A percentile compares a stretch with the other conserved stretches of the same genome.
Evolutionary conservation across 1,140 invertebrate genomes (phyloP).

Genomic region (Diabrotica undecimpunctata): DNA sequence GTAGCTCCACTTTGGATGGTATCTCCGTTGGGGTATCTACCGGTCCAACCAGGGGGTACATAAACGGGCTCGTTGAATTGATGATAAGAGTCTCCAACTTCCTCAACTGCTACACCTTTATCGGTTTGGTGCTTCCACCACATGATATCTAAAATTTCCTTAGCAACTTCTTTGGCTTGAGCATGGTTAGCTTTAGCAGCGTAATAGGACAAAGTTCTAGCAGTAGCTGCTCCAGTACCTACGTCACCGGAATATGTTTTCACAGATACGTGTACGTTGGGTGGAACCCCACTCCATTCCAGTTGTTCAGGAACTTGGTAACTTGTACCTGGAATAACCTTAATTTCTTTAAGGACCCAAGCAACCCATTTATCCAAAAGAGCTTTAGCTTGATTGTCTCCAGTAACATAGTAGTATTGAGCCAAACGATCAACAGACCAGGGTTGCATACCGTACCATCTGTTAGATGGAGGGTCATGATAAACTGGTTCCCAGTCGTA

Average conservation of each 20-base stretch:
- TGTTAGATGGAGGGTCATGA: conserved; percentile 17
- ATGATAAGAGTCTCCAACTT: conserved; percentile 11
- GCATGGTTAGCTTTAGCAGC: conserved; percentile 11
- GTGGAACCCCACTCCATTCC: neutral
- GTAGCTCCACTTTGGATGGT: conserved; percentile 9
- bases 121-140: neutral
- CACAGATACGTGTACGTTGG: neutral
- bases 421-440: conserved; percentile 26
- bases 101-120: neutral
- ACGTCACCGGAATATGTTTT: neutral
- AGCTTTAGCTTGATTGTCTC: neutral
- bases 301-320: neutral
- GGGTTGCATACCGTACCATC: conserved; percentile 23
- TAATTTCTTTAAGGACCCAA: conserved; percentile 19
- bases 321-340: conserved; percentile 17
- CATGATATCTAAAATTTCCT: conserved; percentile 8
- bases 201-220: conserved; percentile 11
- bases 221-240: conserved; percentile 6
- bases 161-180: conserved; percentile 7
- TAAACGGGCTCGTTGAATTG: conserved; percentile 27
- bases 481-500: conserved; percentile 21
- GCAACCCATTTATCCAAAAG: conserved; percentile 12
- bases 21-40: conserved; percentile 26
- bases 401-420: conserved; percentile 25
- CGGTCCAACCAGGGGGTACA: conserved; percentile 25